Conservation (phyloP, 2,888 invertebrate genomes). For the Tanytarsus gracilentus region DNA sequence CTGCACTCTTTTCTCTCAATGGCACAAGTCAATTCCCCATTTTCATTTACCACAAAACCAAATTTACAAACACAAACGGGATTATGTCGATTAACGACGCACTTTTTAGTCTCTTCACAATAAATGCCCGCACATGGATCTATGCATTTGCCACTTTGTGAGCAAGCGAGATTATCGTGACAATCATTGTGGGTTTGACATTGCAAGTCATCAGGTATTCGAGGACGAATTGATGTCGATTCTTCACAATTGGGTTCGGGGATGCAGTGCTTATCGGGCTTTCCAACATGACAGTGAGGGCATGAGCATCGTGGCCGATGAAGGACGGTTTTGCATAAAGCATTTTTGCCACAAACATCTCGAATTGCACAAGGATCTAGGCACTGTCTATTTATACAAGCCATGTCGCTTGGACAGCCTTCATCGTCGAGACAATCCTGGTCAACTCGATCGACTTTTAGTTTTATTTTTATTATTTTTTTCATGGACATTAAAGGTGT, state of each 20-base stretch:
- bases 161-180: conserved; percentile 65
- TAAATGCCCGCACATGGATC: conserved; percentile 60
- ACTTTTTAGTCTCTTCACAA: conserved; percentile 75
- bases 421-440: conserved; percentile 83
- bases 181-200: conserved; percentile 65
- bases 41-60: conserved; percentile 79
- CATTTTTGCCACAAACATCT: conserved; percentile 82
- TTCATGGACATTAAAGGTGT: conserved; percentile 34
- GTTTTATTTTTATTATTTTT: conserved; percentile 45
- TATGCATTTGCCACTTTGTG: conserved; percentile 62
- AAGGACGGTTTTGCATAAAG: conserved; percentile 73
- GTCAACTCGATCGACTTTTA: conserved; percentile 48
- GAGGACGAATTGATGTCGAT: conserved; percentile 49
- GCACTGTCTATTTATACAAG: conserved; percentile 80
- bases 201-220: conserved; percentile 46
- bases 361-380: conserved; percentile 83
- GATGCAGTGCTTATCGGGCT: conserved; percentile 67
- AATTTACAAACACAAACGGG: conserved; percentile 83
- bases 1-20: conserved; percentile 73
- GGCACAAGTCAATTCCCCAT: conserved; percentile 78
- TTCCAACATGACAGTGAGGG: conserved; percentile 77
- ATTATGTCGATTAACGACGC: conserved; percentile 75
- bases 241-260: conserved; percentile 70
- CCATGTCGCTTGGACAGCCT: conserved; percentile 86
- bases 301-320: conserved; percentile 83